Percentiles rank a stretch among this genome's conserved stretches.
phyloP scores from a whole-genome alignment of 2,113 vertebrate species.

The Pogona vitticeps region DNA sequence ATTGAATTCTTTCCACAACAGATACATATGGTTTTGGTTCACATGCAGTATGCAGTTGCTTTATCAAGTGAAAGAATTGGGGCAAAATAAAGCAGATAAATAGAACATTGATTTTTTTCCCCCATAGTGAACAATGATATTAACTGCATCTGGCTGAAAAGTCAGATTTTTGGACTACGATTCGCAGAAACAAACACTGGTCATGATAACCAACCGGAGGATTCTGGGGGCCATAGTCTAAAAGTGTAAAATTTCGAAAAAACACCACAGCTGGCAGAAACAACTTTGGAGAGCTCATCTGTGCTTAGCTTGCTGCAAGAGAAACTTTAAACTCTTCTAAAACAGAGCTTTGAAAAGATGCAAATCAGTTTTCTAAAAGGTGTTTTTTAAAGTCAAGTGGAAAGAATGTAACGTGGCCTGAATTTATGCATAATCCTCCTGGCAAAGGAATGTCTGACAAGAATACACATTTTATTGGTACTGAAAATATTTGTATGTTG shows the following conservation, averaged over 20 bases:
- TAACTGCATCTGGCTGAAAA: too few relatives aligned
- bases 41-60: not conserved
- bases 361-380: not conserved
- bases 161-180: too few relatives aligned
- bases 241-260: not conserved
- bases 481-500: not conserved
- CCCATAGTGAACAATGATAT: too few relatives aligned
- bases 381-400: not conserved
- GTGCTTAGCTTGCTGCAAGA: not conserved
- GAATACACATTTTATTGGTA: not conserved
- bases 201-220: too few relatives aligned
- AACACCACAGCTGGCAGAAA: conserved; percentile 2
- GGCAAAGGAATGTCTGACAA: not conserved
- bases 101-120: too few relatives aligned
- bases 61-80: conserved; percentile 29
- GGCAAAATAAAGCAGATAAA: not conserved
- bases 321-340: not conserved
- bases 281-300: not conserved
- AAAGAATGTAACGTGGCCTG: conserved; percentile 8
- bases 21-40: too few relatives aligned
- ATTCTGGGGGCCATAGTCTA: too few relatives aligned
- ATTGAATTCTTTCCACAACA: conserved; percentile 44
- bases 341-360: conserved; percentile 1
- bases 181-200: too few relatives aligned
- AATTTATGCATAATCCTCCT: not conserved